phyloP scores from a whole-genome alignment of 2,888 invertebrate genomes.

The Drosophila gaucha region DNA sequence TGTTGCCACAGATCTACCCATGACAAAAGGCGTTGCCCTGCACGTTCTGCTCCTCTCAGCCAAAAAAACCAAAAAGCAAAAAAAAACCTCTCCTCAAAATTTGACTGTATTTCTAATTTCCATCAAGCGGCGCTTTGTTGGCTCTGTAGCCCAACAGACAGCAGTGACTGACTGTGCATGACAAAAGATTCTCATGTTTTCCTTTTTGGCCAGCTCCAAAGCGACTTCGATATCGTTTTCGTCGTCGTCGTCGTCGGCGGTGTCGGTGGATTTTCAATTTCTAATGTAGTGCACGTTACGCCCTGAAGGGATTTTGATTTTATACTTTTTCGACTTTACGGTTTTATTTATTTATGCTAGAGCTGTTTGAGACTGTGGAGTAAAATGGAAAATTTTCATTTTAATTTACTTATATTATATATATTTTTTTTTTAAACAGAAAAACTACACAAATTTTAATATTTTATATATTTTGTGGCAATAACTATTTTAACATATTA shows the following conservation, averaged over 20 bases:
- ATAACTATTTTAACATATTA: neutral
- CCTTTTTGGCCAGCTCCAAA: slow-evolving; percentile 39
- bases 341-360: slow-evolving; percentile 72
- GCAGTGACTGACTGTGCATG: slow-evolving; percentile 35
- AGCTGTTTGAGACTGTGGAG: slow-evolving; percentile 47
- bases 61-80: slow-evolving; percentile 16
- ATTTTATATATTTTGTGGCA: neutral
- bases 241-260: slow-evolving; percentile 35
- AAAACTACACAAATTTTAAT: too few species aligned
- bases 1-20: slow-evolving; percentile 50
- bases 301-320: slow-evolving; percentile 74
- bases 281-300: slow-evolving; percentile 81
- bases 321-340: slow-evolving; percentile 55
- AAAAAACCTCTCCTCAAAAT: slow-evolving; percentile 32
- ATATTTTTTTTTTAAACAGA: neutral
- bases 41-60: slow-evolving; percentile 51
- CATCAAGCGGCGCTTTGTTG: slow-evolving; percentile 68
- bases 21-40: slow-evolving; percentile 79
- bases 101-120: slow-evolving; percentile 63
- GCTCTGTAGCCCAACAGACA: slow-evolving; percentile 41
- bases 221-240: slow-evolving; percentile 30
- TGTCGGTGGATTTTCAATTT: slow-evolving; percentile 79
- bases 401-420: neutral
- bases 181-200: slow-evolving; percentile 75
- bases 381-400: neutral